A percentile compares a stretch with the other conserved stretches of the same genome.
Evolutionary conservation across 2,888 invertebrate species (phyloP).

Genomic region (Tinea pellionella): DNA sequence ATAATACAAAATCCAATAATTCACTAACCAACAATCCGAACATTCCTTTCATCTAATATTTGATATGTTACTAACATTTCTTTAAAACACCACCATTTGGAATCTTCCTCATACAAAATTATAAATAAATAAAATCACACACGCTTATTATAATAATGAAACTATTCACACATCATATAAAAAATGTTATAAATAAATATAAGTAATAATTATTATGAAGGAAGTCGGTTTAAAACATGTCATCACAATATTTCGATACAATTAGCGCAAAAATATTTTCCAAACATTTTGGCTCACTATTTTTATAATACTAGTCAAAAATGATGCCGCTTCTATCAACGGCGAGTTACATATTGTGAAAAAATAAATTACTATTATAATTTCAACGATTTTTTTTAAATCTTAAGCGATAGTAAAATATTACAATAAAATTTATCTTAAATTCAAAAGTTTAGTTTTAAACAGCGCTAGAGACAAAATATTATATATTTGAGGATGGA

Average conservation of each 20-base stretch:
- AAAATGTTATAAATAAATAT: not conserved
- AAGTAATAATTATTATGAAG: not conserved
- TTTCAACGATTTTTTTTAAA: conserved; percentile 58
- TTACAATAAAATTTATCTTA: conserved; percentile 69
- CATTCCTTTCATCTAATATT: conserved; percentile 29
- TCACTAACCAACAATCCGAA: conserved; percentile 41
- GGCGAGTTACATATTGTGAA: conserved; percentile 30
- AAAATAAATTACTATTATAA: conserved; percentile 62
- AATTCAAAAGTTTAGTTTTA: conserved; percentile 65
- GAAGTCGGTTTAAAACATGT: not conserved
- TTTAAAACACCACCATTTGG: conserved; percentile 47
- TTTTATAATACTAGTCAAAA: not conserved
- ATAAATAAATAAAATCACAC: conserved; percentile 53
- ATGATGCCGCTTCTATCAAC: not conserved
- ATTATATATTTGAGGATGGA: conserved; percentile 57
- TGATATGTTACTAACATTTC: conserved; percentile 65
- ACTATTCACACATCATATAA: conserved; percentile 41
- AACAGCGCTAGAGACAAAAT: conserved; percentile 42
- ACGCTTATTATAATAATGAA: conserved; percentile 36
- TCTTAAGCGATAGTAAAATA: conserved; percentile 67
- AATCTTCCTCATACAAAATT: conserved; percentile 59
- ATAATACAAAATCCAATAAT: conserved; percentile 32
- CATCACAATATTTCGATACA: conserved; percentile 3
- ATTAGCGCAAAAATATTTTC: not conserved
- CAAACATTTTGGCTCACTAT: not conserved